Conservation (phyloP, 35 echinoderm and acorn worm genomes). For the Ptychodera flava region DNA sequence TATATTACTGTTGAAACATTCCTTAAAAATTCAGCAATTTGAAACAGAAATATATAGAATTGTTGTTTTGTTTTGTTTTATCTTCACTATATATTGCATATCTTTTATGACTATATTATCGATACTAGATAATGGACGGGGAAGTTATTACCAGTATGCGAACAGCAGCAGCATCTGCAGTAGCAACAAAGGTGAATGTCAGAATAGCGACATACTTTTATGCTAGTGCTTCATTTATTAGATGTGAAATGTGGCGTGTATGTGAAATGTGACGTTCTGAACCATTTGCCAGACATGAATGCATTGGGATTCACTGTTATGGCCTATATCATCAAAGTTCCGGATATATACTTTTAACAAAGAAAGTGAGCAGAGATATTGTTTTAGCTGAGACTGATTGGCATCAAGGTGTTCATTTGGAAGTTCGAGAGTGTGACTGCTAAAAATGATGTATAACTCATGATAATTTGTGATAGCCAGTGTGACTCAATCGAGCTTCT, state of each 20-base stretch:
- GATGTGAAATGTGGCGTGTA: neutral
- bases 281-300: neutral
- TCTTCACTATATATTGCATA: neutral
- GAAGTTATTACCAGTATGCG: conserved; percentile 46
- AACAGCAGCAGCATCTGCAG: conserved; percentile 85
- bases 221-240: neutral
- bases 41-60: neutral
- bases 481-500: too few relatives aligned
- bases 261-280: neutral
- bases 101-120: neutral
- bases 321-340: neutral
- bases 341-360: neutral
- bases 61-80: neutral
- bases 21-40: neutral
- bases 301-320: neutral
- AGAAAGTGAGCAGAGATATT: neutral
- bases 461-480: too few relatives aligned
- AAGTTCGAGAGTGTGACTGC: too few relatives aligned
- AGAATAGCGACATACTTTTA: neutral
- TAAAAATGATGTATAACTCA: too few relatives aligned
- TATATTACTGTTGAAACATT: neutral
- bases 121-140: conserved; percentile 48
- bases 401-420: too few relatives aligned
- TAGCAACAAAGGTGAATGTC: conserved; percentile 70
- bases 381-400: too few relatives aligned